Evolutionary conservation across 2,888 invertebrate genomes (phyloP).

Genomic region (Acronicta alni): DNA sequence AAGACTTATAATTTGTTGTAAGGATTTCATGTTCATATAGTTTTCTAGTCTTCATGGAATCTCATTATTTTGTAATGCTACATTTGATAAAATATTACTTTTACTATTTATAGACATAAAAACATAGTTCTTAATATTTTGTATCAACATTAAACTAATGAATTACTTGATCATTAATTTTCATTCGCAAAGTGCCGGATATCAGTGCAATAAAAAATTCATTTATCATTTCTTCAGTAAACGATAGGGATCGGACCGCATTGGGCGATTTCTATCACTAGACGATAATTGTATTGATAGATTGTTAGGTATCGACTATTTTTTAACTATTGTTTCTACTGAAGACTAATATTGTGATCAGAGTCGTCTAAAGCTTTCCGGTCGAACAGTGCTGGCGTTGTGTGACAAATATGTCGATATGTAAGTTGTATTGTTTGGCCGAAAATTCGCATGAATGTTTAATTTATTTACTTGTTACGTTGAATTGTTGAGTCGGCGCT

Average conservation of each 20-base stretch:
- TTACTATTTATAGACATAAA: constrained; percentile 70
- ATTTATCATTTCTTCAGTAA: constrained; percentile 63
- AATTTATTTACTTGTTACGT: constrained; percentile 82
- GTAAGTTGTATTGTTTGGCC: constrained; percentile 85
- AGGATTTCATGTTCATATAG: constrained; percentile 89
- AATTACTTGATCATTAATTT: constrained; percentile 59
- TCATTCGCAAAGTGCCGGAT: constrained; percentile 73
- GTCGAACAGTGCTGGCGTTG: constrained; percentile 77
- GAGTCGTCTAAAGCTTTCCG: constrained; percentile 64
- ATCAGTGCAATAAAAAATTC: constrained; percentile 63
- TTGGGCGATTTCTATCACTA: constrained; percentile 58
- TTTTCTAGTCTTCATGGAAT: constrained; percentile 88
- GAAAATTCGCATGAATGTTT: constrained; percentile 87
- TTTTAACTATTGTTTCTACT: constrained; percentile 52
- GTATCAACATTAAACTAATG: constrained; percentile 67
- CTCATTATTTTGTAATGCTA: constrained; percentile 84
- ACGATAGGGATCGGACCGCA: constrained; percentile 59
- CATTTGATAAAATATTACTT: constrained; percentile 77
- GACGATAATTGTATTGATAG: constrained; percentile 34
- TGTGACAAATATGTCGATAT: constrained; percentile 78
- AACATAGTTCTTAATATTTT: constrained; percentile 74
- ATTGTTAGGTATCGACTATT: constrained; percentile 40
- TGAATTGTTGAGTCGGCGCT: constrained; percentile 85
- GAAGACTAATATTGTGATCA: constrained; percentile 55
- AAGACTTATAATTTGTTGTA: constrained; percentile 87